Conservation (phyloP, 2,797 vertebrate species). For the Yasuhikotakia modesta region DNA sequence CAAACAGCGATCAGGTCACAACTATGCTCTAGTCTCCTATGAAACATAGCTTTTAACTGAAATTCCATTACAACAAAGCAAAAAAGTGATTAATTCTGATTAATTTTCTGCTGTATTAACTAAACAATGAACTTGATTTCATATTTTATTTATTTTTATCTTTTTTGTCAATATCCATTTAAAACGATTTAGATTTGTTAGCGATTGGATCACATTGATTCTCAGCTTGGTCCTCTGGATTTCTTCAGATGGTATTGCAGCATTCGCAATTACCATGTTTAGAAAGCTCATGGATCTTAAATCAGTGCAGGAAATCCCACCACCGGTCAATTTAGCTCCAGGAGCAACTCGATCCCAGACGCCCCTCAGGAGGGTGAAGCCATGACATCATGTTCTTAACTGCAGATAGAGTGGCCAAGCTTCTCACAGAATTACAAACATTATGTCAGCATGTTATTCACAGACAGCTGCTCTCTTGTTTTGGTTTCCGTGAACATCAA, state of each 20-base stretch:
- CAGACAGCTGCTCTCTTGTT: slow-evolving; percentile 64
- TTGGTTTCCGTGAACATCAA: slow-evolving; percentile 54
- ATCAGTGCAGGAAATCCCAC: slow-evolving; percentile 58
- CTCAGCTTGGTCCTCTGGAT: not conserved
- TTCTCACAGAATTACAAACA: slow-evolving; percentile 61
- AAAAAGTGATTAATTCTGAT: not conserved
- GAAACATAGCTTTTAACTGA: not conserved
- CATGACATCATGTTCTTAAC: slow-evolving; percentile 72
- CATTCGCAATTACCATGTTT: slow-evolving; percentile 24
- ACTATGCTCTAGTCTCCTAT: not conserved
- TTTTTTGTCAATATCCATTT: not conserved
- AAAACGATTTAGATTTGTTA: not conserved
- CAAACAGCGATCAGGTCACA: not conserved
- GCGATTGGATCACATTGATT: not conserved
- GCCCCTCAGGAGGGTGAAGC: slow-evolving; percentile 54
- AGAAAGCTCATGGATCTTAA: slow-evolving; percentile 56
- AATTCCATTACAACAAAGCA: not conserved
- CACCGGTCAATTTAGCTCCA: slow-evolving; percentile 65
- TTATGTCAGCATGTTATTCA: slow-evolving; percentile 69
- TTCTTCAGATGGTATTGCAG: slow-evolving; percentile 16
- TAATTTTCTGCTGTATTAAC: too few relatives aligned
- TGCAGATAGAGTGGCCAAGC: slow-evolving; percentile 58
- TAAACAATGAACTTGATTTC: too few relatives aligned
- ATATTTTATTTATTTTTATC: not conserved
- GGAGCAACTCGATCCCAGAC: slow-evolving; percentile 67